Conservation (phyloP, 2,113 vertebrate genomes). For the Vulpes lagopus region DNA sequence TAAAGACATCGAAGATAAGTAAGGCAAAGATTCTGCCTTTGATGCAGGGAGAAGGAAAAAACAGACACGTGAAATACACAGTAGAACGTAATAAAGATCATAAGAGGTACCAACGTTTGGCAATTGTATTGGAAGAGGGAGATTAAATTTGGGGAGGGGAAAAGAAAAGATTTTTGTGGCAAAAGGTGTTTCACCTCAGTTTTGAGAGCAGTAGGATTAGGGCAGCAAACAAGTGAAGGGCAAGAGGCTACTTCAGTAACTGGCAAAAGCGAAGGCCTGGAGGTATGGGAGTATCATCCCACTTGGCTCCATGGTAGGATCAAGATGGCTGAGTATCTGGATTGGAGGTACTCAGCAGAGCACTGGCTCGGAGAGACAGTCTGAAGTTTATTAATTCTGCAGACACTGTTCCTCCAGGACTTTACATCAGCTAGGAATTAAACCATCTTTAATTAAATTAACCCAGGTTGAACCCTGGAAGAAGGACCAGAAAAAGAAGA, state of each 20-base stretch:
- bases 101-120: not conserved
- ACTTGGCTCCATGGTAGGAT: not conserved
- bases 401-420: not conserved
- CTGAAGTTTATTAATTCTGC: not conserved
- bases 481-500: not conserved
- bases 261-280: not conserved
- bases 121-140: not conserved
- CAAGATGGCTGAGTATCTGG: too few relatives aligned
- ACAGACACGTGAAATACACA: not conserved
- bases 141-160: not conserved
- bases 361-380: not conserved
- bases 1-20: not conserved
- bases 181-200: not conserved
- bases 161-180: not conserved
- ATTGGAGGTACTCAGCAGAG: not conserved
- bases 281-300: not conserved
- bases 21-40: not conserved
- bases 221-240: not conserved
- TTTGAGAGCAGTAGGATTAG: not conserved
- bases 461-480: not conserved
- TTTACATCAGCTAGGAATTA: not conserved
- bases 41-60: not conserved
- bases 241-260: not conserved
- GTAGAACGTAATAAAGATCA: not conserved
- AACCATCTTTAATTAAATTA: not conserved